phyloP scores from a whole-genome alignment of 2,113 vertebrate species.

The Hiodon alosoides region DNA sequence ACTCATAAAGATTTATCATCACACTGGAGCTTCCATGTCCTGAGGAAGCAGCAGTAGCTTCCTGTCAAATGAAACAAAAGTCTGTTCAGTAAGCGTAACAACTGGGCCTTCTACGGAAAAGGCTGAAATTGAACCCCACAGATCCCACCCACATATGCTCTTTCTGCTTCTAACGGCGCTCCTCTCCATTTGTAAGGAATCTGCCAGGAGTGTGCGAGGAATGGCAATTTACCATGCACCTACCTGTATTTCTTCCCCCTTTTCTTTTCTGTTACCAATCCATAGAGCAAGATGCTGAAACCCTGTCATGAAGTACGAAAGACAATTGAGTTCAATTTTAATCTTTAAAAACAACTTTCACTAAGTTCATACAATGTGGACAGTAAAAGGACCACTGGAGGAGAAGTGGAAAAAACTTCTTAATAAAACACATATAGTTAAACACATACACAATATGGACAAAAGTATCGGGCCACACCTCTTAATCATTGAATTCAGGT shows the following conservation, averaged over 20 bases:
- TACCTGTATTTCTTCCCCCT: slow-evolving; percentile 25
- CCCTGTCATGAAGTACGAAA: slow-evolving; percentile 39
- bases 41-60: slow-evolving; percentile 68
- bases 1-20: too few species aligned
- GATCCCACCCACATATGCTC: not conserved
- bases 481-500: too few species aligned
- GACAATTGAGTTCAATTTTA: not conserved
- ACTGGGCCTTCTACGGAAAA: slow-evolving; percentile 29
- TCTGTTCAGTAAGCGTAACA: slow-evolving; percentile 37
- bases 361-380: too few species aligned
- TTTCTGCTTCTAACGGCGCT: slow-evolving; percentile 37
- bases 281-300: slow-evolving; percentile 14
- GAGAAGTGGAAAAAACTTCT: too few species aligned
- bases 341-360: too few species aligned
- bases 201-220: not conserved
- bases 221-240: slow-evolving; percentile 32
- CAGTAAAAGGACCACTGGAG: too few species aligned
- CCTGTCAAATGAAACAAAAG: slow-evolving; percentile 53
- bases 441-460: too few species aligned
- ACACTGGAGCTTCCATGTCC: slow-evolving; percentile 52
- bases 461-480: too few species aligned
- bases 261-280: slow-evolving; percentile 9
- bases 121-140: slow-evolving; percentile 24
- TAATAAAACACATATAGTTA: too few species aligned
- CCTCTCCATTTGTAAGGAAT: slow-evolving; percentile 56